Evolutionary conservation across 2,113 vertebrate genomes (phyloP).

Genomic region (Isichthys henryi): DNA sequence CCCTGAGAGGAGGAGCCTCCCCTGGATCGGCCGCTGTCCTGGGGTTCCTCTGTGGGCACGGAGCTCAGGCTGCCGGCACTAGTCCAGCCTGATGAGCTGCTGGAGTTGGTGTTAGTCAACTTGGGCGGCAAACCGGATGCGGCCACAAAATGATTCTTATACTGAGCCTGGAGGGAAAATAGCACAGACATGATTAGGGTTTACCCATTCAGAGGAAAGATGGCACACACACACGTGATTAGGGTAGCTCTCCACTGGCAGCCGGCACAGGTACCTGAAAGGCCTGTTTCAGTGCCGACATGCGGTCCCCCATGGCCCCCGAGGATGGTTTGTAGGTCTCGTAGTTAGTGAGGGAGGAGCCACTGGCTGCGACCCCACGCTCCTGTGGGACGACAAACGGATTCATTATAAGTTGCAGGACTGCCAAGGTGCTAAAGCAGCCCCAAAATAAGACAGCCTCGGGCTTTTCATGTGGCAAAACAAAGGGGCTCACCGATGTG

Average conservation of each 20-base stretch:
- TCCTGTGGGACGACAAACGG: slow-evolving; percentile 57
- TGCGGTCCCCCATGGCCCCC: slow-evolving; percentile 95
- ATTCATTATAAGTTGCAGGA: not conserved
- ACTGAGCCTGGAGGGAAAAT: slow-evolving; percentile 71
- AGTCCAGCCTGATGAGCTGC: slow-evolving; percentile 85
- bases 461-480: not conserved
- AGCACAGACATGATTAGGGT: not conserved
- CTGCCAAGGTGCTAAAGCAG: not conserved
- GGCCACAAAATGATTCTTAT: slow-evolving; percentile 96
- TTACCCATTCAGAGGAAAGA: not conserved
- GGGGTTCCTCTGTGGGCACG: slow-evolving; percentile 64
- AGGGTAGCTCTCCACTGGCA: not conserved
- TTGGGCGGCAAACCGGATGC: slow-evolving; percentile 85
- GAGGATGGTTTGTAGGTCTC: slow-evolving; percentile 83
- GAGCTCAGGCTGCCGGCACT: slow-evolving; percentile 95
- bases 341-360: slow-evolving; percentile 66
- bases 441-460: not conserved
- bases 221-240: not conserved
- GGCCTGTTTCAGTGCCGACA: slow-evolving; percentile 92
- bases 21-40: slow-evolving; percentile 39
- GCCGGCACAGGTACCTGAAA: slow-evolving; percentile 74
- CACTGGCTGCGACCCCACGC: slow-evolving; percentile 58
- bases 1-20: slow-evolving; percentile 13
- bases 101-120: slow-evolving; percentile 72
- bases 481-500: slow-evolving; percentile 71